Evolutionary conservation across 23 tunicate species (phyloP).

Genomic region (Aplidium turbinatum): DNA sequence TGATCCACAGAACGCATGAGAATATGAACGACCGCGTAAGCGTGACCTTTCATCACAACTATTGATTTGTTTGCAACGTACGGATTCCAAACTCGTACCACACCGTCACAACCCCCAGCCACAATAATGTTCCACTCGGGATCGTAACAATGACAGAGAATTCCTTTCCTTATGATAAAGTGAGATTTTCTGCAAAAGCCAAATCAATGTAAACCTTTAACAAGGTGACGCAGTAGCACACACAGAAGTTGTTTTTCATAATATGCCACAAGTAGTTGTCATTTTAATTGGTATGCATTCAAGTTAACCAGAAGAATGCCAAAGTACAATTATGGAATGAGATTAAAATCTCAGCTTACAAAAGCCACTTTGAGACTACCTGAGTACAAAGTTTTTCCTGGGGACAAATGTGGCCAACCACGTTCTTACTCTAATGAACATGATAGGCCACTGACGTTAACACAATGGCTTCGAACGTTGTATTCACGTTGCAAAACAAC

Average conservation of each 20-base stretch:
- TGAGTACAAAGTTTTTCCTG: no score
- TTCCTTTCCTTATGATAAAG: conserved; percentile 39
- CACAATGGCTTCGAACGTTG: no score
- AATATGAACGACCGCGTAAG: conserved; percentile 36
- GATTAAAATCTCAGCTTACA: no score
- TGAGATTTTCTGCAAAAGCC: conserved; percentile 25
- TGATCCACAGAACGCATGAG: conserved; percentile 12
- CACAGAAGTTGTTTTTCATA: not conserved
- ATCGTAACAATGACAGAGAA: conserved; percentile 54
- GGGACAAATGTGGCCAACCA: no score
- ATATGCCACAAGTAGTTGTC: not conserved
- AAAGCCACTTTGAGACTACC: no score
- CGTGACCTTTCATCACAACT: conserved; percentile 53
- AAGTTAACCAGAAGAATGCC: no score
- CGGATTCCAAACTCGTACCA: conserved; percentile 60
- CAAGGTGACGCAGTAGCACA: no score
- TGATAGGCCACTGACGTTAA: no score
- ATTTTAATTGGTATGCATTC: no score
- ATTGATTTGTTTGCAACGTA: conserved; percentile 36
- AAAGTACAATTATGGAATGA: no score
- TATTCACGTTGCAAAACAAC: no score
- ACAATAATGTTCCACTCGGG: conserved; percentile 28
- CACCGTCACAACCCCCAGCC: conserved; percentile 58
- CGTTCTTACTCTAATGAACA: no score
- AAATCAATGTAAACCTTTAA: not conserved